A percentile compares a stretch with the other conserved stretches of the same genome.
phyloP scores from a whole-genome alignment of 2,113 vertebrate species.

The Clarias gariepinus region DNA sequence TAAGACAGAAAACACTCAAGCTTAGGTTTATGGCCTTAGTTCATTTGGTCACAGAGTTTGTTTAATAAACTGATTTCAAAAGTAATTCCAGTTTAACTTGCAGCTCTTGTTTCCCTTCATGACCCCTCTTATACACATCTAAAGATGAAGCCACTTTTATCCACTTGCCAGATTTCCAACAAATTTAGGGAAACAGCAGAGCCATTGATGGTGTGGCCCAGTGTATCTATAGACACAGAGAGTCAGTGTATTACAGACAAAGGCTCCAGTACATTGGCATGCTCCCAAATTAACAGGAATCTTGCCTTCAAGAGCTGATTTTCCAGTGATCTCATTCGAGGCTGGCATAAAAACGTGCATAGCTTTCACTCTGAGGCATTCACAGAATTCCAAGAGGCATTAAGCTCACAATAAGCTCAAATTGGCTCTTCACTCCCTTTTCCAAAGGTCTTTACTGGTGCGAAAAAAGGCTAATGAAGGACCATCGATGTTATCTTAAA shows the following conservation, averaged over 20 bases:
- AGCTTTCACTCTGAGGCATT: slow-evolving; percentile 66
- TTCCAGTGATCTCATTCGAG: slow-evolving; percentile 63
- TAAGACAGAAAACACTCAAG: neutral
- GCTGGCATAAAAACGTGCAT: slow-evolving; percentile 60
- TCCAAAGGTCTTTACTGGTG: slow-evolving; percentile 42
- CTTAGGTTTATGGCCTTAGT: neutral
- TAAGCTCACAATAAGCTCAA: slow-evolving; percentile 56
- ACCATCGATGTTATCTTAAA: neutral
- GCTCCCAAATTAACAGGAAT: slow-evolving; percentile 73
- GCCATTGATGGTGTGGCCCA: slow-evolving; percentile 63
- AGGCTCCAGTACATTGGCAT: slow-evolving; percentile 61
- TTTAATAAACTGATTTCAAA: slow-evolving; percentile 13
- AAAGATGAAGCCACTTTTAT: slow-evolving; percentile 66
- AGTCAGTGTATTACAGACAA: slow-evolving; percentile 64
- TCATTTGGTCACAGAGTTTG: neutral
- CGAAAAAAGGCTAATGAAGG: slow-evolving; percentile 48
- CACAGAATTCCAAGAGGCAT: slow-evolving; percentile 69
- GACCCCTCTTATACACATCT: slow-evolving; percentile 47
- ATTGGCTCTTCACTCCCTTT: slow-evolving; percentile 30
- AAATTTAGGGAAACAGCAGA: slow-evolving; percentile 64
- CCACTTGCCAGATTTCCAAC: slow-evolving; percentile 53
- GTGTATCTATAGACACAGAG: slow-evolving; percentile 64
- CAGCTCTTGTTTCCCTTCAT: slow-evolving; percentile 4
- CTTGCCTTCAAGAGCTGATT: slow-evolving; percentile 65
- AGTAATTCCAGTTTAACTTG: neutral